Evolutionary conservation across 1,140 invertebrate species (phyloP).

Genomic region (Drosophila oshimai): DNA sequence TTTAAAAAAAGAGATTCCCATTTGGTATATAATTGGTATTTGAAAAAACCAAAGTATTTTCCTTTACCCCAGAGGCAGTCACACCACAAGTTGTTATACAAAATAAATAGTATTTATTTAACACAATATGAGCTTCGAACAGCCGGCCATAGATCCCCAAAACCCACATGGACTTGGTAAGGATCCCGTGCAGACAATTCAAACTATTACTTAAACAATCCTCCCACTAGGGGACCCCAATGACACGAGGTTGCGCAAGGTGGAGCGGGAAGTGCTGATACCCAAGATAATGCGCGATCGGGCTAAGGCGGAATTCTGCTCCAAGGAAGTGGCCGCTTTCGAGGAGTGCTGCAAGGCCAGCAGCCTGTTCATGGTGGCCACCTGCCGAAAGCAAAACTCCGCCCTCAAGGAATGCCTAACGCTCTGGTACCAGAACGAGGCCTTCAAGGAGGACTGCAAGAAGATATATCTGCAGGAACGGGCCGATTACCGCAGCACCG

Average conservation of each 20-base stretch:
- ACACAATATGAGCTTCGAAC: slow-evolving; percentile 45
- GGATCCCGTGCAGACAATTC: background rate
- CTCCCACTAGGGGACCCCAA: slow-evolving; percentile 90
- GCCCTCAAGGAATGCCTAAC: slow-evolving; percentile 87
- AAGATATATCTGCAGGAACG: slow-evolving; percentile 92
- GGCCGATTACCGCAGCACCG: slow-evolving; percentile 91
- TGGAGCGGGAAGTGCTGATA: slow-evolving; percentile 93
- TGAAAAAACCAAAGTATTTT: background rate
- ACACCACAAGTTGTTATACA: slow-evolving; percentile 35
- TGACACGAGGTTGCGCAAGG: slow-evolving; percentile 90
- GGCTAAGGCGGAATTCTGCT: slow-evolving; percentile 90
- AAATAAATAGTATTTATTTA: slow-evolving; percentile 25
- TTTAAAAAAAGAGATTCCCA: too few species aligned
- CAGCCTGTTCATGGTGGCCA: slow-evolving; percentile 87
- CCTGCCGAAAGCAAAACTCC: slow-evolving; percentile 89
- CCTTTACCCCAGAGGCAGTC: background rate
- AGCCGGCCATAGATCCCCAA: slow-evolving; percentile 39
- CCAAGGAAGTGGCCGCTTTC: slow-evolving; percentile 88
- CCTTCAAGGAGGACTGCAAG: slow-evolving; percentile 89
- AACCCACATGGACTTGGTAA: slow-evolving; percentile 78
- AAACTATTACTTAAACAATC: background rate
- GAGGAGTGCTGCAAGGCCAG: slow-evolving; percentile 89
- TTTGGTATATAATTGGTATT: background rate
- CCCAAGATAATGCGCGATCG: slow-evolving; percentile 92
- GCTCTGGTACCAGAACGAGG: slow-evolving; percentile 90